A percentile compares a stretch with the other conserved stretches of the same genome.
phyloP scores from a whole-genome alignment of 1,140 invertebrate species.

The Drosophila albomicans region DNA sequence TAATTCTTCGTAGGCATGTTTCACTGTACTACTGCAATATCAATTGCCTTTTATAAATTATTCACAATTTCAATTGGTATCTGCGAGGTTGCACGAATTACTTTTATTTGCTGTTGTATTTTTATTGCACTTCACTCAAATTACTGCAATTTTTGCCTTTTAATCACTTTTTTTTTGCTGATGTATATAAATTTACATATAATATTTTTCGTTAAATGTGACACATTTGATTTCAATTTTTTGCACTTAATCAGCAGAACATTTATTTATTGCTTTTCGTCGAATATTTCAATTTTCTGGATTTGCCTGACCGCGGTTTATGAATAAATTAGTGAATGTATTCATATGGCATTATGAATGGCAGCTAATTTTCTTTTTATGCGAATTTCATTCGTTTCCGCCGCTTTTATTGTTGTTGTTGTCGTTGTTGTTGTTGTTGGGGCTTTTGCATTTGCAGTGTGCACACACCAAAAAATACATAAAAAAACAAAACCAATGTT shows the following conservation, averaged over 20 bases:
- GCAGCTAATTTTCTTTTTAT: slow-evolving; percentile 42
- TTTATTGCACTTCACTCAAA: slow-evolving; percentile 31
- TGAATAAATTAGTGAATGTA: slow-evolving; percentile 31
- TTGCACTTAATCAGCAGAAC: slow-evolving; percentile 37
- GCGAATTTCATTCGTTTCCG: slow-evolving; percentile 44
- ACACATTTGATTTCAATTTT: slow-evolving; percentile 19
- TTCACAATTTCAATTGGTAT: slow-evolving; percentile 17
- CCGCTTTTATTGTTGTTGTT: slow-evolving; percentile 19
- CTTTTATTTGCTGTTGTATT: not conserved
- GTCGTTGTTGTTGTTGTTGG: not conserved
- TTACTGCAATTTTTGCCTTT: slow-evolving; percentile 18
- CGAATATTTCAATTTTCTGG: not conserved
- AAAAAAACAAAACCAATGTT: slow-evolving; percentile 27
- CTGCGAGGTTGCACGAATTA: slow-evolving; percentile 12
- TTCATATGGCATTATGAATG: slow-evolving; percentile 37
- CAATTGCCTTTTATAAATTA: slow-evolving; percentile 9
- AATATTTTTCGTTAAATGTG: slow-evolving; percentile 21
- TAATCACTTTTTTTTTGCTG: slow-evolving; percentile 12
- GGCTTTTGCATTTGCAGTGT: slow-evolving; percentile 47
- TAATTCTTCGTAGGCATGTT: not conserved
- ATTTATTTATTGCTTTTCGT: slow-evolving; percentile 10
- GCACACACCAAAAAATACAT: slow-evolving; percentile 37
- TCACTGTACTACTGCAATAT: slow-evolving; percentile 24
- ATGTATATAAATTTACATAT: not conserved
- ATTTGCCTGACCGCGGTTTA: slow-evolving; percentile 9